Base-by-base conservation (phyloP, 2,888 invertebrate species). In the Philereme vetulata region DNA sequence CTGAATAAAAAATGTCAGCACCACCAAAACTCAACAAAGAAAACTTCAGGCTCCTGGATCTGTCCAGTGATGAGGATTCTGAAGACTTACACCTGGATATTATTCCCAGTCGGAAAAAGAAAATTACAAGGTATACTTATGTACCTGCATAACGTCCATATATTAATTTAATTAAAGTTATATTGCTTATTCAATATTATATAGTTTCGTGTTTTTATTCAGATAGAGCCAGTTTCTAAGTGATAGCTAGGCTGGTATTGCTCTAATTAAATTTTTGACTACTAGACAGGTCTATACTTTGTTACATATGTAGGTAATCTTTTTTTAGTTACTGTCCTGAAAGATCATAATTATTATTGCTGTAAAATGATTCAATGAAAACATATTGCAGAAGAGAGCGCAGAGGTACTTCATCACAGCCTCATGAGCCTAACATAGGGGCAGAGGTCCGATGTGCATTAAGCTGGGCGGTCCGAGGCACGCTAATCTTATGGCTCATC, bases 41-140 rank as follows among this genome's bases (percentile, higher is more conserved):
- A 86, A 94, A 94, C 67, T 94, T 94, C 78, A 93, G 94, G 71
- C 91, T 95, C 48, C 80, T 95, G 74, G 94, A 94, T 75, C 79
- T 94, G 64, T 93, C 94, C 52, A 94, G 94, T 60, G 94, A 94
- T 64, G 94, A 93, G 66, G 94, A 93, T 47, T 94, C 94, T 0
- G 94, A 94, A 65, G 90, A 94, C 62, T 88, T 94, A 46, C 94
- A 94, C 74, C 77, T 94, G 78, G 93, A 94, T 78, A 88, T 94
- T 60, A 93, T 93, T 62, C 93, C 93, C 46, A 94, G 93, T 71
- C 82, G 90, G 49, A 92, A 91, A 75, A 94, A 93, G 77, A 94
- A 93, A 80, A 84, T 94, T 35, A 92, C 93, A 61, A 93, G 94
- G 44, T 44, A 44, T 7, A 21, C 21, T 21, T 21, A 21, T 1